Evolutionary conservation across 2,797 vertebrate species (phyloP).

Genomic region (Cuculus canorus): DNA sequence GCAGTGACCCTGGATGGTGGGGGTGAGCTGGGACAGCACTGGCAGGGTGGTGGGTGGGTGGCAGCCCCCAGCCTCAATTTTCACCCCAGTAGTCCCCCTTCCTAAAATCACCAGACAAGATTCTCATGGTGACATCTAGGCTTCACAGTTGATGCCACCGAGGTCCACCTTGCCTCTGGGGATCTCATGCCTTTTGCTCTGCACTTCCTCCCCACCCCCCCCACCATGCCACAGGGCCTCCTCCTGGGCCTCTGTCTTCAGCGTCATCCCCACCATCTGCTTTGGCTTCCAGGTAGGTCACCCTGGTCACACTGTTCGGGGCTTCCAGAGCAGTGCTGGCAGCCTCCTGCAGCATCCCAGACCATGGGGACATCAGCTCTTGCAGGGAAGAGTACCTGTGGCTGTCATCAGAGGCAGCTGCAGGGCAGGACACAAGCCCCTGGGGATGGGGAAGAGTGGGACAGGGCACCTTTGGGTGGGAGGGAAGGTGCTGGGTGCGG

Average conservation of each 20-base stretch:
- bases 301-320: not conserved
- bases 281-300: constrained; percentile 92
- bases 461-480: not conserved
- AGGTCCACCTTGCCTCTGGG: not conserved
- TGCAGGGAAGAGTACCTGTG: not conserved
- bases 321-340: not conserved
- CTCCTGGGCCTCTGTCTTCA: constrained; percentile 88
- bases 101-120: not conserved
- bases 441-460: fast-evolving
- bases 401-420: not conserved
- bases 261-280: constrained; percentile 93
- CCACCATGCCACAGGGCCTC: constrained; percentile 67
- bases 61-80: not conserved
- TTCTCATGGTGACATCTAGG: not conserved
- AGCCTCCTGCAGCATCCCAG: fast-evolving
- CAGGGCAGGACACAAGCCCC: not conserved
- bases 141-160: not conserved
- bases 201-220: not conserved
- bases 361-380: fast-evolving
- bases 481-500: not conserved
- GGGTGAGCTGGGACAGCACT: not conserved
- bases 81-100: not conserved
- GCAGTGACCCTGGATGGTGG: not conserved
- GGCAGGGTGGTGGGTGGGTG: not conserved
- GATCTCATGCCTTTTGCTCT: not conserved